Evolutionary conservation across 2,888 invertebrate genomes (phyloP).

Genomic region (Odontocerum albicorne): DNA sequence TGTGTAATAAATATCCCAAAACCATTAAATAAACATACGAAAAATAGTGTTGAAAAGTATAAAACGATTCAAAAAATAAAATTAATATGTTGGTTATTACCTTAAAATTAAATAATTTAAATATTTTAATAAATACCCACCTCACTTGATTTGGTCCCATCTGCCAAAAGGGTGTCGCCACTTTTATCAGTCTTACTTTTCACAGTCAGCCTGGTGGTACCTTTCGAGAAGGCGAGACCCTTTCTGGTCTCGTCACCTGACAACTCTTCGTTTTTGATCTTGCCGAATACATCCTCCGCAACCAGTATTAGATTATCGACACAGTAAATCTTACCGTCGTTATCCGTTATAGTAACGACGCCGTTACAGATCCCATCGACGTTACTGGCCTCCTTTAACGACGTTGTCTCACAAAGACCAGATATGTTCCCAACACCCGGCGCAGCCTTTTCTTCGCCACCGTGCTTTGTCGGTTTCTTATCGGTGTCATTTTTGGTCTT

Average conservation of each 20-base stretch:
- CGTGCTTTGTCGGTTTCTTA: slow-evolving; percentile 1
- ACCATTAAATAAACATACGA: too few relatives aligned
- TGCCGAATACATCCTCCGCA: slow-evolving; percentile 30
- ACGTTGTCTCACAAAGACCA: not conserved
- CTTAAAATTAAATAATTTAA: too few relatives aligned
- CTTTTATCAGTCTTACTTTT: slow-evolving; percentile 28
- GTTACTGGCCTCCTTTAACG: not conserved
- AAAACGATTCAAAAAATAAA: too few relatives aligned
- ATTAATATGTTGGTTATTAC: too few relatives aligned
- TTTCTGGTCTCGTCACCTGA: slow-evolving; percentile 7
- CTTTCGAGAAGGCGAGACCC: slow-evolving; percentile 13
- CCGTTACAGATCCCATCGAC: slow-evolving; percentile 2
- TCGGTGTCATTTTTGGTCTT: slow-evolving; percentile 26
- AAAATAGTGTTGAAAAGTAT: too few relatives aligned
- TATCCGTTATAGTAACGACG: slow-evolving; percentile 32
- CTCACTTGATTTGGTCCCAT: slow-evolving; percentile 30
- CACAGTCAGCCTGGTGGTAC: slow-evolving; percentile 26
- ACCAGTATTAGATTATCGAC: slow-evolving; percentile 34
- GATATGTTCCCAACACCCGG: not conserved
- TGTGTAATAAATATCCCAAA: too few relatives aligned
- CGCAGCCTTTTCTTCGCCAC: slow-evolving; percentile 15
- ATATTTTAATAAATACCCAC: slow-evolving; percentile 20
- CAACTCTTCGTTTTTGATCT: slow-evolving; percentile 11
- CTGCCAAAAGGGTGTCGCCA: slow-evolving; percentile 1
- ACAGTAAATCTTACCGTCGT: slow-evolving; percentile 34